Base-by-base conservation (phyloP, 2,888 invertebrate species). In the Eueremaeus valkanovi region DNA sequence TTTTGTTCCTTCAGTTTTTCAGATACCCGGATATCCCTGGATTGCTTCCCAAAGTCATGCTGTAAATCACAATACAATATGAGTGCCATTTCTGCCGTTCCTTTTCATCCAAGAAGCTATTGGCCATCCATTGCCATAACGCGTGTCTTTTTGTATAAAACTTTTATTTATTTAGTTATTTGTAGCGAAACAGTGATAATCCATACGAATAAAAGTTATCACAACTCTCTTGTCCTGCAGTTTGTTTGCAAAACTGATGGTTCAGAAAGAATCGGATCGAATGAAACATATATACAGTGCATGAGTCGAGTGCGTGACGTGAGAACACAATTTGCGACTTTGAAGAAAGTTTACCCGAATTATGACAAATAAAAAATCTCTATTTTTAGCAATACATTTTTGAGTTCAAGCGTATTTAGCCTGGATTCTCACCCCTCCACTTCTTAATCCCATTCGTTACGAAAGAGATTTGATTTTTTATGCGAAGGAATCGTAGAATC, bases 31-130 rank as follows among this genome's bases (percentile, higher is more conserved):
- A 66, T 66, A 36, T 66, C 66, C 66, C 66, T 66, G 40, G 5
- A 66, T 66, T 66, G 66, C 66, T 66, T 66, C 66, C 66, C 66
- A n/a, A 36, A 66, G 61, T 61, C 1, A 61, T 61, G 21, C 40
- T 66, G 66, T 66, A 66, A 66, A 66, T 66, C 66, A 66, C 36
- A 36, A 5, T 36, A 66, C 66, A 66, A 66, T 66, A 36, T 66
- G 40, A 66, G 36, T 5, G 18, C 6, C 61, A 21, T 61, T 29
- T 29, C 29, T 61, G 16, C 55, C 55, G 18, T 55, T 55, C 27
- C 55, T 55, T 27, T 31, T 3, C 1, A 8, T 61, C 8, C 31
- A 3, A 61, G 16, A 55, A 27, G 24, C 9, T 24, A 55, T 55
- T 27, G 8, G 8, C 24, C 55, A 55, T 21, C 24, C 21, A 9